Evolutionary conservation across 2,888 invertebrate species (phyloP).

Genomic region (Neoaliturus tenellus): DNA sequence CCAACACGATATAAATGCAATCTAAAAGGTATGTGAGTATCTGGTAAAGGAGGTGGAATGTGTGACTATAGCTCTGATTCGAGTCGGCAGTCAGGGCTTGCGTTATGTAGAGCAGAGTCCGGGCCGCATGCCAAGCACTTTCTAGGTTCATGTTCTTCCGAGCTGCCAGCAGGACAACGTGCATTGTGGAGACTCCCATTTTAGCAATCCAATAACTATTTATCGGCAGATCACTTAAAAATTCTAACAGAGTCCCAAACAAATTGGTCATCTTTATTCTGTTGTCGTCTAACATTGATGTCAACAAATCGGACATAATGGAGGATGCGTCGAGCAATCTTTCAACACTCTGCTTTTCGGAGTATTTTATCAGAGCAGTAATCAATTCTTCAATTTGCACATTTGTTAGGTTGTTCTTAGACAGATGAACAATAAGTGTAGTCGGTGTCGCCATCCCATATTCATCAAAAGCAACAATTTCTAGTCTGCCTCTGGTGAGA

Average conservation of each 20-base stretch:
- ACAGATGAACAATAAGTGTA: not conserved
- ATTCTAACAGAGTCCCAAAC: not conserved
- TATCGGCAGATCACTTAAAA: not conserved
- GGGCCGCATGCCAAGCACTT: not conserved
- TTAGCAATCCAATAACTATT: not conserved
- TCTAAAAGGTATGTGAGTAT: not conserved
- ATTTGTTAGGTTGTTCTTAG: not conserved
- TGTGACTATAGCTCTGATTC: not conserved
- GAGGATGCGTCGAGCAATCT: not conserved
- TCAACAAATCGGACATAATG: not conserved
- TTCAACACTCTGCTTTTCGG: not conserved
- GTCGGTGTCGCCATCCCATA: not conserved
- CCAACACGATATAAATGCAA: not conserved
- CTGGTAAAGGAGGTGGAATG: not conserved
- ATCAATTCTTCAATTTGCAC: not conserved
- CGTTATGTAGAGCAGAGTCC: not conserved
- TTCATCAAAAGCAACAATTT: not conserved
- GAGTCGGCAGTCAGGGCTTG: not conserved
- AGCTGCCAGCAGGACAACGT: not conserved
- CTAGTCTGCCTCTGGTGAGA: not conserved
- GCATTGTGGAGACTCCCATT: not conserved
- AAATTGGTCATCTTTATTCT: not conserved
- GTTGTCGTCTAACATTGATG: not conserved
- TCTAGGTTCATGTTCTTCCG: not conserved
- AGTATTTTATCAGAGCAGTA: not conserved